Evolutionary conservation across 2,888 invertebrate genomes (phyloP), one percentile per base, ranked within the genome.

Genomic region (Hemistola chrysoprasaria): DNA sequence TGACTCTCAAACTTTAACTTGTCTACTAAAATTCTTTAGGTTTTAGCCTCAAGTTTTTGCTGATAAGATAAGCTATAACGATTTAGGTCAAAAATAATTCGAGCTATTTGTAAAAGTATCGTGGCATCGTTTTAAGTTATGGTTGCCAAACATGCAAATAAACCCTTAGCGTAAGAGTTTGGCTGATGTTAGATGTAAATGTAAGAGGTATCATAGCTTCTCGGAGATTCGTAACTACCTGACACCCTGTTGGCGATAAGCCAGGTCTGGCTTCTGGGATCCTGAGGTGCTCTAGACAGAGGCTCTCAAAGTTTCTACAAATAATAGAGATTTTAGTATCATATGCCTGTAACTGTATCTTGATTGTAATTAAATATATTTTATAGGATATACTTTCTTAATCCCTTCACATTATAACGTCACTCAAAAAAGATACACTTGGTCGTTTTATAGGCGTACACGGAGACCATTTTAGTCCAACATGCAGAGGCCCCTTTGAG

Each of bases 241-340:
- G 40, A 53, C 50, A 50, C 45, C 35, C 31, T 39, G 38, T 50
- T 50, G 50, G 53, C 47, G 11, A 6, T 10, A 20, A 24, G 45
- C 53, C 50, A 50, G 45, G 23, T 23, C 9, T 21, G 11, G 23
- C 25, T 11, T 21, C 24, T 27, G 28, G 25, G 27, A 28, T 38
- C 36, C 23, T 22, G 8, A 29, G 20, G 11, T 27, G 26, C 8
- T 9, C 5, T 20, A 1, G 7, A 22, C n/a, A 22, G 26, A 3
- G 21, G 7, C 8, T 27, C 21, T 22, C 8, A 22, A 35, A 11
- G 22, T 35, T 26, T 34, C 8, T 6, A 16, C 16, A 16, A 16
- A 16, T 16, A n/a, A n/a, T n/a, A n/a, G n/a, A n/a, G n/a, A n/a
- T n/a, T n/a, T n/a, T n/a, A n/a, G n/a, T n/a, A n/a, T n/a, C n/a